Base-by-base conservation (phyloP, 2,888 invertebrate species). In the Lagria hirta region DNA sequence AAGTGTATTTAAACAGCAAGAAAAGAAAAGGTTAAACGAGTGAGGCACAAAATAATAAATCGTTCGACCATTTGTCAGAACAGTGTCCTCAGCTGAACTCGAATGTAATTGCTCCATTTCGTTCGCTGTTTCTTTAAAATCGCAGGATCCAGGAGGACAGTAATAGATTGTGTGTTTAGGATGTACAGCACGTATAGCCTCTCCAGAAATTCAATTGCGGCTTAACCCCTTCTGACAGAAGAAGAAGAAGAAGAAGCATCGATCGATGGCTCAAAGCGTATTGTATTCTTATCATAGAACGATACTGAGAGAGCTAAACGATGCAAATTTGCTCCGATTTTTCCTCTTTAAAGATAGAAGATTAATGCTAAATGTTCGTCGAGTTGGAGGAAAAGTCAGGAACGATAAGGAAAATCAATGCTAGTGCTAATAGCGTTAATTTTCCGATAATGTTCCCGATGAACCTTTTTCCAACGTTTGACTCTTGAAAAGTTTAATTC, bases 351-450 rank as follows among this genome's bases (percentile, higher is more conserved):
- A 29, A 43, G 35, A 34, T 28, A 18, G 10, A 23, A 21, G 42
- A 43, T 43, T 43, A 29, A 43, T 34, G 41, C 23, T 4, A 10
- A 38, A 30, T 24, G 34, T 35, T 26, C 34, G 28, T 10, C 16
- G 12, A 10, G 42, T 35, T 16, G 22, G 27, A 26, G 21, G 24
- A 24, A 24, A 45, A 46, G 24, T 15, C 15, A 10, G 20, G 16
- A 11, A 23, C 20, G 51, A 51, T 52, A 52, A 52, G 48, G 28
- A 44, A 52, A 52, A 49, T 52, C 52, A 41, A 49, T 52, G 49
- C 36, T 38, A 44, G 27, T 41, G 42, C 42, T 52, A 52, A 52
- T 52, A 47, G 52, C 52, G 26, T 49, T 52, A 49, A 49, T 52
- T 52, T 52, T 37, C 44, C 44, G 44, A 44, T 44, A 44, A 44